Evolutionary conservation across 2,797 vertebrate species (phyloP).

Genomic region (Falco cherrug): DNA sequence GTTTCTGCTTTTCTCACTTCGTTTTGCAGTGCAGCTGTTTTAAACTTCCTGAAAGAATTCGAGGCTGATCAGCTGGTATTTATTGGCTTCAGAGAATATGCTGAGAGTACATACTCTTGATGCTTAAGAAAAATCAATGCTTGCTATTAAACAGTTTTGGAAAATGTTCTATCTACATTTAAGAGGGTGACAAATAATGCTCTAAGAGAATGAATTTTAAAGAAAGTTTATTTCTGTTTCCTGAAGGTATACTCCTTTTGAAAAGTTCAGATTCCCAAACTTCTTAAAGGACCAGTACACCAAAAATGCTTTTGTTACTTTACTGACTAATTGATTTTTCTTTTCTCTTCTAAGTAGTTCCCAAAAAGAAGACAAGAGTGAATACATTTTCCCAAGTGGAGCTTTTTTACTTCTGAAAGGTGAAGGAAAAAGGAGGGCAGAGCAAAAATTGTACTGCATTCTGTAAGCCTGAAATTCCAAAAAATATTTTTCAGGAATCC

Average conservation of each 20-base stretch:
- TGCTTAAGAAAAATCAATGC: constrained; percentile 17
- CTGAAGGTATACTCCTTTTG: constrained; percentile 47
- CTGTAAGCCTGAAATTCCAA: background rate
- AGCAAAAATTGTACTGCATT: background rate
- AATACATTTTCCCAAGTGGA: constrained; percentile 25
- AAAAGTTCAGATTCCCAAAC: constrained; percentile 29
- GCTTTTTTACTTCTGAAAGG: background rate
- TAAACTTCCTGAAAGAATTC: constrained; percentile 46
- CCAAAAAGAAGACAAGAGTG: constrained; percentile 18
- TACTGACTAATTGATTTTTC: constrained; percentile 34
- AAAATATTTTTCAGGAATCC: background rate
- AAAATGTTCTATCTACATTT: constrained; percentile 20
- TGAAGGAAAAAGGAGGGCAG: background rate
- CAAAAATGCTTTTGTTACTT: constrained; percentile 35
- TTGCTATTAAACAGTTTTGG: constrained; percentile 51
- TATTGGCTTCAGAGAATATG: constrained; percentile 23
- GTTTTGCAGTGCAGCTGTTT: constrained; percentile 49
- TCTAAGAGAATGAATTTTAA: constrained; percentile 37
- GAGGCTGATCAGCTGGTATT: constrained; percentile 48
- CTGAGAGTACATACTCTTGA: constrained; percentile 9
- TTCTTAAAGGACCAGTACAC: constrained; percentile 4
- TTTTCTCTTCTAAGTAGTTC: constrained; percentile 42
- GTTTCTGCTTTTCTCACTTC: constrained; percentile 31
- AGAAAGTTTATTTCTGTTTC: background rate
- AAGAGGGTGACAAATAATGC: constrained; percentile 36